Evolutionary conservation across 2,888 invertebrate species (phyloP), one percentile per base, ranked within the genome.

Genomic region (Perizoma flavofasciatum): DNA sequence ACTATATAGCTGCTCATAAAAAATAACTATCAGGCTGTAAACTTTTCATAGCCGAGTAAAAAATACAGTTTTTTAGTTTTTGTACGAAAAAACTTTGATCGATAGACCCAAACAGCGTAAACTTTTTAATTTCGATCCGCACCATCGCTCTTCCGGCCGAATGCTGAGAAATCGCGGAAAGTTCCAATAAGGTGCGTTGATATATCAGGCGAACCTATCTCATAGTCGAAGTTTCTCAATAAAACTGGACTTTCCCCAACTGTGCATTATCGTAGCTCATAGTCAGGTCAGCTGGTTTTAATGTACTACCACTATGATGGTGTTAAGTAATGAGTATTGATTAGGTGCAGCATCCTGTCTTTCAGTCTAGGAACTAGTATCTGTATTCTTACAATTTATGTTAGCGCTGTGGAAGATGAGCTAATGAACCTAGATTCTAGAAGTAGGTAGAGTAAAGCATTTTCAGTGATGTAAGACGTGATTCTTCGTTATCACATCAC

Each of bases 111-210:
- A 52, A 56, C 47, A 58, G 39, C 41, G 58, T 52, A 64, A 66
- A 39, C 35, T 55, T 66, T 65, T 61, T 65, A 67, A 64, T 69
- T 67, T 49, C 49, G 55, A 64, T 59, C 55, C 56, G 53, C 60
- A 50, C 65, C 47, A 59, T 61, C 62, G 64, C 56, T 55, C 60
- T 62, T 58, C 58, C 43, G 34, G 49, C 45, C 58, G 52, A 22
- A 46, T 60, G 64, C 65, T 63, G 59, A 65, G 55, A 62, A 61
- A 68, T 66, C 55, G 68, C 54, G 40, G 58, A 65, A 68, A 70
- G 64, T 66, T 72, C 65, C 70, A 69, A 70, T 72, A 72, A 70
- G 68, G 65, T 68, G 62, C 61, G 63, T 64, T 67, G 66, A 72
- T 72, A 70, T 69, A 72, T 70, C 66, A 3, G 68, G 51, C 63